A percentile compares a stretch with the other conserved stretches of the same genome.
Conservation (phyloP, 1,140 invertebrate species). For the honey bee (Apis mellifera) region DNA sequence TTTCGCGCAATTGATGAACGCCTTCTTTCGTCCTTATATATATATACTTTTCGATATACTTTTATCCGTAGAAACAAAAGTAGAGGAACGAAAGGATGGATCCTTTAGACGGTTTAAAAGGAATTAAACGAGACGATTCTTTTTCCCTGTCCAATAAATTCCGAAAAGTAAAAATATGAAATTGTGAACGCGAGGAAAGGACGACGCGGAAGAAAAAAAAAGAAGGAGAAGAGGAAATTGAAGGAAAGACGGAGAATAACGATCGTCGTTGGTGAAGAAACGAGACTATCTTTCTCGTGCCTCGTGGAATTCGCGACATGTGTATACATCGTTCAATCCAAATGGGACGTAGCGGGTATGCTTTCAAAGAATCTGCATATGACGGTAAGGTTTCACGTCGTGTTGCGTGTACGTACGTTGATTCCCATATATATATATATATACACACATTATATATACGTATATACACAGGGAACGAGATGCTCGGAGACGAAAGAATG, state of each 20-base stretch:
- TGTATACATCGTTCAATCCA: constrained; percentile 6
- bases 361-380: constrained; percentile 45
- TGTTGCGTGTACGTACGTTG: constrained; percentile 11
- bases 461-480: not conserved
- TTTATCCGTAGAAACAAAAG: too few species aligned
- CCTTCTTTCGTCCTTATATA: constrained; percentile 7
- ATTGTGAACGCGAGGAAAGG: not conserved
- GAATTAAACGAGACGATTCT: not conserved
- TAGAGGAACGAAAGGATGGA: too few species aligned
- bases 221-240: not conserved
- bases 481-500: not conserved
- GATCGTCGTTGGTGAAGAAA: not conserved
- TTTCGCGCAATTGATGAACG: constrained; percentile 2
- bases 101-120: not conserved
- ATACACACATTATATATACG: too few species aligned
- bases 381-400: constrained; percentile 23
- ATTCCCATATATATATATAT: not conserved
- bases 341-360: constrained; percentile 23
- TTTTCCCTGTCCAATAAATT: not conserved
- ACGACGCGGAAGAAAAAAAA: not conserved
- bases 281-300: not conserved
- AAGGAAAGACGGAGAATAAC: not conserved
- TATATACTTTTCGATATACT: not conserved
- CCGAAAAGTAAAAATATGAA: too few species aligned
- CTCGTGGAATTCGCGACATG: constrained; percentile 10